Base-by-base conservation (phyloP, 2,888 invertebrate genomes). In the Apeira syringaria region DNA sequence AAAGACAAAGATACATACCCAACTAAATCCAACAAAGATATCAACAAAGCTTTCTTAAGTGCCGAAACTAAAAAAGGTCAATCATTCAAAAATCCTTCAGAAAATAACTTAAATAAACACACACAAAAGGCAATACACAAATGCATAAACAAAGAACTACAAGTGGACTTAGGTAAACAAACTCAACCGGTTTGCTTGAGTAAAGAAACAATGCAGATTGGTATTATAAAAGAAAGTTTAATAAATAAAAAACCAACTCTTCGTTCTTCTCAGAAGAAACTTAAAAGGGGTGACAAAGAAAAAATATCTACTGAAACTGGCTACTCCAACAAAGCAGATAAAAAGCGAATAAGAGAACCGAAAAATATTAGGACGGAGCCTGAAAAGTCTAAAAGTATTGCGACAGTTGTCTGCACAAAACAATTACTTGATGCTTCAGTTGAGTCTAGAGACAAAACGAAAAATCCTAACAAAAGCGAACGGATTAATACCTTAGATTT, bases 401-500 rank as follows among this genome's bases (percentile, higher is more conserved):
- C 22, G 1, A 8, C 22, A 2, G 18, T 17, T n/a, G 5, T 28
- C 5, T 6, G 12, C 7, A 28, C 26, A 48, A 43, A 29, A 43
- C 9, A 15, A 50, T 27, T 11, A 41, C 11, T 8, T 5, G 7
- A 11, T 30, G 13, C 44, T 6, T 20, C 3, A 9, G 11, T 35
- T 3, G 27, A 35, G 17, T 30, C 33, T 18, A 28, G 33, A 41
- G 25, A 44, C 36, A 24, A 29, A 43, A 49, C 31, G 40, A 42
- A 43, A 34, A 8, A 3, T 18, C 29, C 25, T 45, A 40, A 26
- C 9, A 46, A 47, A 43, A 48, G 26, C 17, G 43, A 43, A 38
- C 26, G 39, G 25, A 5, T 29, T 1, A 32, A 29, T 24, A 34
- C 20, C 0, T 28, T 31, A 3, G 31, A 38, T 6, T 36, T 32